Evolutionary conservation across 53 echinoderm and acorn worm genomes (phyloP).

Genomic region (Holothuria leucospilota): DNA sequence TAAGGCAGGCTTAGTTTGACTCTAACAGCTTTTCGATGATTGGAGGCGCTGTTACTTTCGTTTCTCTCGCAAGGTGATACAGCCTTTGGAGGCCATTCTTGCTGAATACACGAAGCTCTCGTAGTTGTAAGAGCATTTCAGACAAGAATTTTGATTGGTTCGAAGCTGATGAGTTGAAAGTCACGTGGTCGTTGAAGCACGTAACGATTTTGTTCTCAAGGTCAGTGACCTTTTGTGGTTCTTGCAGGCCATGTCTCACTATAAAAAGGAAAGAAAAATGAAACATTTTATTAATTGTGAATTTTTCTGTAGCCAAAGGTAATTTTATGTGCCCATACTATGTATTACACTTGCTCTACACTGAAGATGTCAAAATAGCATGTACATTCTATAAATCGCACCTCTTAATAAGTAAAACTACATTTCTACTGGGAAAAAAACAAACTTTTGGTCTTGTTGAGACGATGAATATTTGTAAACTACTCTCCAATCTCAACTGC

Average conservation of each 20-base stretch:
- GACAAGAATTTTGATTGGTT: constrained; percentile 96
- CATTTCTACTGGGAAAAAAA: too few species aligned
- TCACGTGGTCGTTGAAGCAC: constrained; percentile 98
- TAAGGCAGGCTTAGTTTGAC: constrained; percentile 71
- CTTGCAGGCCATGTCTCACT: constrained; percentile 95
- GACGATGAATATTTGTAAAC: too few species aligned
- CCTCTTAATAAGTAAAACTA: too few species aligned
- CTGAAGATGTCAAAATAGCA: too few species aligned
- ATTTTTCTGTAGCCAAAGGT: too few species aligned
- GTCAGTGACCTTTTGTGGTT: constrained; percentile 88
- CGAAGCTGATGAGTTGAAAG: constrained; percentile 94
- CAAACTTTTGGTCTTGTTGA: too few species aligned
- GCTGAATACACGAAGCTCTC: constrained; percentile 94
- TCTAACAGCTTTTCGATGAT: constrained; percentile 91
- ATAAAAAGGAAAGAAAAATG: constrained; percentile 27
- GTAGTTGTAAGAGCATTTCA: constrained; percentile 88
- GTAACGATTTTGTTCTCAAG: constrained; percentile 92
- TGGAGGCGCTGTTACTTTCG: constrained; percentile 75
- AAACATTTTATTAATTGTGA: too few species aligned
- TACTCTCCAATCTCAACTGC: not conserved
- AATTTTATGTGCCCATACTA: too few species aligned
- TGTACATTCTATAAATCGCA: too few species aligned
- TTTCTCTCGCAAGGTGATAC: constrained; percentile 85
- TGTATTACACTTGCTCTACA: too few species aligned
- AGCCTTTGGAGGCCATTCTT: constrained; percentile 94